Evolutionary conservation across 2,888 invertebrate genomes (phyloP).

Genomic region (Dasypogon diadema): DNA sequence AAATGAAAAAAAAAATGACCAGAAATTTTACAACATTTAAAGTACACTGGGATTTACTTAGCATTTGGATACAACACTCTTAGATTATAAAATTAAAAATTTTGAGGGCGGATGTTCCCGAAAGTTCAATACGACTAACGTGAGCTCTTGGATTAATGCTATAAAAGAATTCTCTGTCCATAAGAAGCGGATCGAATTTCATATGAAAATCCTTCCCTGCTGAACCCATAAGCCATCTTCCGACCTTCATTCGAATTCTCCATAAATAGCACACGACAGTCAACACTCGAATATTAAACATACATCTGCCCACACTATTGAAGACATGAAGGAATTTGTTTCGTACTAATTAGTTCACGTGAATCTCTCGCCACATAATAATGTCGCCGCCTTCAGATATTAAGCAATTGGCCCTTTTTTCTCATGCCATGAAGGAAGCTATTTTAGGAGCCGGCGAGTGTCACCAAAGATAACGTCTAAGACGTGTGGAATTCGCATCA

Average conservation of each 20-base stretch:
- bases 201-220: too few relatives aligned
- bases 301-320: slow-evolving; percentile 1
- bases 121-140: too few relatives aligned
- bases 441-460: slow-evolving; percentile 26
- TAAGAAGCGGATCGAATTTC: too few relatives aligned
- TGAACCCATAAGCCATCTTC: too few relatives aligned
- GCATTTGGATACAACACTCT: too few relatives aligned
- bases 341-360: slow-evolving; percentile 38
- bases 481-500: slow-evolving; percentile 27
- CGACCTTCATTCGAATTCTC: not conserved
- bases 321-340: slow-evolving; percentile 34
- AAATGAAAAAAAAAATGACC: too few relatives aligned
- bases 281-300: slow-evolving; percentile 22
- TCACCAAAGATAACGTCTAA: slow-evolving; percentile 25
- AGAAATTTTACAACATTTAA: too few relatives aligned
- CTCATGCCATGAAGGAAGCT: slow-evolving; percentile 6
- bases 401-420: slow-evolving; percentile 22
- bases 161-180: too few relatives aligned
- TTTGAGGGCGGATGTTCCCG: too few relatives aligned
- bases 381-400: not conserved
- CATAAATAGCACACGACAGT: not conserved
- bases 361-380: slow-evolving; percentile 21
- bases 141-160: too few relatives aligned
- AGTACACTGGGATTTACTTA: too few relatives aligned
- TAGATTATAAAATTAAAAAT: too few relatives aligned